Evolutionary conservation across 2,888 invertebrate species (phyloP), one percentile per base, ranked within the genome.

Genomic region (Drosophila mettleri): DNA sequence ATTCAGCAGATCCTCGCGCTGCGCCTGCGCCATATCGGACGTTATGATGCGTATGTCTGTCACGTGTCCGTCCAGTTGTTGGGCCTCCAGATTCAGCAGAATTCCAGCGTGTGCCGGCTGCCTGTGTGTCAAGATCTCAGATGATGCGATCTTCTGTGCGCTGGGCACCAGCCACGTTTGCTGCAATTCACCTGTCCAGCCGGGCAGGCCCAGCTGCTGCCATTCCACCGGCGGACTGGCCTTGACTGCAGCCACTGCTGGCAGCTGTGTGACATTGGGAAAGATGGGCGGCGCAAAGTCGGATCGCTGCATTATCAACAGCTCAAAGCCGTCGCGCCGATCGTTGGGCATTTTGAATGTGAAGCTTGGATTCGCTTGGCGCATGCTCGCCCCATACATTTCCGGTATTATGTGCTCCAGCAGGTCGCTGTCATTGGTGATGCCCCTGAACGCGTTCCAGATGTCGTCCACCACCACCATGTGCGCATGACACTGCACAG

Each of bases 191-290:
- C 92, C 92, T 29, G 74, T 67, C 92, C 92, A 92, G 12, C 92
- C 92, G n/a, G 74, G 57, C 20, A 92, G 71, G 0, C 92, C 92
- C 46, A 92, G 20, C 65, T 83, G 91, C 83, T 92, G 53, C 87
- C 87, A 77, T 65, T 80, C 59, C 36, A 20, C 29, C 24, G 66
- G 52, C 24, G 66, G 52, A 24, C 63, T 73, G 31, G 81, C 62
- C 66, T 82, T 86, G 5, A 86, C 5, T 3, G 36, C 66, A 33
- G 49, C 49, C 45, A 16, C 7, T 59, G 55, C 7, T 7, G 68
- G 18, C 2, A 24, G 18, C 18, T 12, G 29, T 22, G 69, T 72
- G 10, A 92, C 68, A 69, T 92, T 92, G 12, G 92, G 92, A 75
- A 92, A 92, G 33, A 83, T 84, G 4, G 92, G 91, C 20, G 80